Evolutionary conservation across 2,888 invertebrate species (phyloP).

Genomic region (Folsomia candida): DNA sequence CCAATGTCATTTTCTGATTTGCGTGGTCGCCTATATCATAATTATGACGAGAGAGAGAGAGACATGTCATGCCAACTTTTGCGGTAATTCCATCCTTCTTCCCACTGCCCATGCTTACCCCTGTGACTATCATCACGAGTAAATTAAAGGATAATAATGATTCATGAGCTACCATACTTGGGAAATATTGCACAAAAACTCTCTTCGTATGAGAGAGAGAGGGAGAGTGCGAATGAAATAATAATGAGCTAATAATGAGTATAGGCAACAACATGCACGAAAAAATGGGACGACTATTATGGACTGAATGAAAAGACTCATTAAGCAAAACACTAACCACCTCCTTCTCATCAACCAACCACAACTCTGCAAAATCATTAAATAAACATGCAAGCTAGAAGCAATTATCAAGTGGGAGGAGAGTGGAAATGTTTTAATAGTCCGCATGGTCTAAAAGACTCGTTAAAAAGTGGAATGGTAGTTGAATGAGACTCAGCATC

Average conservation of each 20-base stretch:
- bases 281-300: background rate
- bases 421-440: background rate
- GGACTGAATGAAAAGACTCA: background rate
- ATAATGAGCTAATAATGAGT: background rate
- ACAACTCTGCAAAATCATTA: background rate
- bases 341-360: background rate
- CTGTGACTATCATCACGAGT: too few relatives aligned
- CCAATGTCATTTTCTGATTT: background rate
- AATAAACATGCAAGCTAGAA: background rate
- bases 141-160: too few relatives aligned
- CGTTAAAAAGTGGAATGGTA: too few relatives aligned
- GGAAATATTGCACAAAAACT: too few relatives aligned
- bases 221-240: background rate
- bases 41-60: too few relatives aligned
- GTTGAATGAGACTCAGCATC: too few relatives aligned
- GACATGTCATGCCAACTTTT: background rate
- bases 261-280: background rate
- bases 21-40: background rate
- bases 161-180: too few relatives aligned
- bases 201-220: background rate
- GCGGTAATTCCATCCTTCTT: too few relatives aligned
- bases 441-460: background rate
- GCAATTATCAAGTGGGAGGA: background rate
- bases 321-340: background rate
- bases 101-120: too few relatives aligned